Evolutionary conservation across 2,797 vertebrate genomes (phyloP), one percentile per base, ranked within the genome.

Genomic region (Antrozous pallidus): DNA sequence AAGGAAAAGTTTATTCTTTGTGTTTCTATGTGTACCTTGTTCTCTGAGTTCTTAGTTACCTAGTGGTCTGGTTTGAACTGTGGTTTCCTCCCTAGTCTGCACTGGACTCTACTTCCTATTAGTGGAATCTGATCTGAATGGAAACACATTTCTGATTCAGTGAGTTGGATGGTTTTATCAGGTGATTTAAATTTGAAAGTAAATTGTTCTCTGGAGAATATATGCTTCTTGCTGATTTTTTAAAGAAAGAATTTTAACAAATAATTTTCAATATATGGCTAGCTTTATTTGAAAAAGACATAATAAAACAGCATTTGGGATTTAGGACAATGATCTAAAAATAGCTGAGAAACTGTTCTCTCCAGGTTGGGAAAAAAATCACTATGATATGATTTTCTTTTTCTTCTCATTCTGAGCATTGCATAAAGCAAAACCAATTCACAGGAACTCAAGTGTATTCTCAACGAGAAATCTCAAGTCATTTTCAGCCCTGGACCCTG

Each of bases 101-200:
- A 22, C 26, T 63, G 12, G 65, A 83, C 28, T 93, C 31, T 51
- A 26, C 91, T 80, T 81, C 85, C 93, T 88, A 83, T 93, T 93
- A 96, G 96, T 71, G 92, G 91, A 96, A 95, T 94, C 83, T 95
- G 95, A 97, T 95, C 94, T 95, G 97, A 96, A 98, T 96, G 96
- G 81, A 97, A 97, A 94, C 75, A 49, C 79, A 82, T 78, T 91
- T 93, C 79, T 95, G 75, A 90, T 97, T 85, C 63, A 38, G 11
- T 33, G 56, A 24, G 26, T 49, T 69, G n/a, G 40, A 54, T 61
- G 42, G 38, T 91, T 95, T 93, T 93, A 88, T 63, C 73, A 85
- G 65, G 42, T 83, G 67, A 88, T 94, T 96, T 93, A 56, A 92
- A 8, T 90, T 63, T 81, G 45, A 92, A 95, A 87, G 77, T 74